Conservation (phyloP, 2,797 vertebrate genomes). For the Harpagifer antarcticus region DNA sequence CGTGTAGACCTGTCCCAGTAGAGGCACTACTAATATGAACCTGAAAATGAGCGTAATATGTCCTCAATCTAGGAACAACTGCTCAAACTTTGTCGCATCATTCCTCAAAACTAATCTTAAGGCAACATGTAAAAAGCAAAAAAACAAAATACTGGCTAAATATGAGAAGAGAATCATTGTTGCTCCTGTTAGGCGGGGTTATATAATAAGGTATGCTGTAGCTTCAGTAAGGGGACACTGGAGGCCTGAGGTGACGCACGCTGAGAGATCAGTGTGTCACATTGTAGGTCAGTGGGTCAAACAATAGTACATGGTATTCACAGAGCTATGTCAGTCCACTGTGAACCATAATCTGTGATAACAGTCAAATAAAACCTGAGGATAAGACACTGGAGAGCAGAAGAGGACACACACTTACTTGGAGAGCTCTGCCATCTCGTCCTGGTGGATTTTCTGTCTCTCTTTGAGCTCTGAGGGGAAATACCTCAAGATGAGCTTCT, state of each 20-base stretch:
- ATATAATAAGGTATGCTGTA: too few relatives aligned
- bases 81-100: background rate
- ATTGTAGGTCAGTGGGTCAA: conserved; percentile 55
- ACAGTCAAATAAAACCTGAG: background rate
- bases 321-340: background rate
- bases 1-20: too few relatives aligned
- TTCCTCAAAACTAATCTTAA: background rate
- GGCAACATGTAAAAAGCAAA: background rate
- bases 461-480: conserved; percentile 90
- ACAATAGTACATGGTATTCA: background rate
- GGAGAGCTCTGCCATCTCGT: conserved; percentile 85
- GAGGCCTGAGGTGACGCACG: conserved; percentile 6
- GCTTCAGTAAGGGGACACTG: conserved; percentile 11
- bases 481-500: conserved; percentile 90
- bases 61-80: too few relatives aligned
- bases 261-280: conserved; percentile 44
- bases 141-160: background rate
- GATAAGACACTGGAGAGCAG: background rate
- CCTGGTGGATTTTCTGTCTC: conserved; percentile 90
- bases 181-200: too few relatives aligned
- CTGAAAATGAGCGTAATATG: too few relatives aligned
- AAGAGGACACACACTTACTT: conserved; percentile 64
- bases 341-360: background rate
- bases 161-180: background rate
- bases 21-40: too few relatives aligned